Evolutionary conservation across 2,113 vertebrate genomes (phyloP).

Genomic region (Sus scrofa): T2T-Sscrofa CM000827.6:101214001-101214500

Average conservation of each 20-base stretch:
- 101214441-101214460: neutral
- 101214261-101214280: accelerated
- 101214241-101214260: neutral
- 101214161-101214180: neutral
- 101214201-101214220: neutral
- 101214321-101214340: neutral
- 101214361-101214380: neutral
- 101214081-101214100: neutral
- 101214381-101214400: neutral
- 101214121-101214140: neutral
- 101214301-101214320: neutral
- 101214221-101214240: neutral
- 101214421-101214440: neutral
- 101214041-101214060: neutral
- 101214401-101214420: neutral
- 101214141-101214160: neutral
- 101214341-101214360: neutral
- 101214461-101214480: neutral
- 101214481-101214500: neutral
- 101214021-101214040: neutral
- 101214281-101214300: neutral
- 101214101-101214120: neutral
- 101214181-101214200: neutral
- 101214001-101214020: too few relatives aligned
- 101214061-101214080: neutral